Conservation (phyloP, 2,113 vertebrate species). For the Pollimyrus isidori region DNA sequence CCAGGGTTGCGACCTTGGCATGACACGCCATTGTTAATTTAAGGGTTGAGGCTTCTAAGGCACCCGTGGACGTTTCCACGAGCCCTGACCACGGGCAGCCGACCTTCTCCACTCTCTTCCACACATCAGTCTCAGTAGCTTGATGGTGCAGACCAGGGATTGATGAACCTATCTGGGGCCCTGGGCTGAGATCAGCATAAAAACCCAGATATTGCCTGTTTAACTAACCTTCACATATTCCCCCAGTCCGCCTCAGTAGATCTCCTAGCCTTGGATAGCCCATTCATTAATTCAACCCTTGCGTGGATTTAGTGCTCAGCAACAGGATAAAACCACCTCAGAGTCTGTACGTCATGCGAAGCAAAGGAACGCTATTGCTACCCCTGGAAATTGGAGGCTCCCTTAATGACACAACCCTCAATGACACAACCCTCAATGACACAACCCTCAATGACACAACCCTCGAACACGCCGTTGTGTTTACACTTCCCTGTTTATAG, state of each 20-base stretch:
- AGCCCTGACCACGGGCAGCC: too few species aligned
- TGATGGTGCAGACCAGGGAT: neutral
- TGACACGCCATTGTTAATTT: neutral
- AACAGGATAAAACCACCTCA: neutral
- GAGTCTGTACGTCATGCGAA: neutral
- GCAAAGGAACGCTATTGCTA: neutral
- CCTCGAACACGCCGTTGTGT: neutral
- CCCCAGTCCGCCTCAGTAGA: neutral
- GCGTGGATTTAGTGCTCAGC: neutral
- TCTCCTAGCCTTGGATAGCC: neutral
- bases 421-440: neutral
- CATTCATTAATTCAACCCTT: neutral
- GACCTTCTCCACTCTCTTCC: neutral
- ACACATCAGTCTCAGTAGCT: neutral
- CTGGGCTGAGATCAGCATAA: neutral
- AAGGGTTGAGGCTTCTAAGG: neutral
- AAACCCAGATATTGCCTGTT: neutral
- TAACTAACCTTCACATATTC: neutral
- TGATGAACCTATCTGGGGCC: neutral
- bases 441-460: neutral
- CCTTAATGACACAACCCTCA: too few species aligned
- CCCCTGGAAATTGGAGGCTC: neutral
- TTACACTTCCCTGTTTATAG: neutral
- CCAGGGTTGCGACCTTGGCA: neutral
- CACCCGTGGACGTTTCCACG: neutral